These are phyloP conservation scores for Trichonephila clavipes DNA, from an alignment of 1,140 invertebrate species.

Conservation along the genomic window DNA sequence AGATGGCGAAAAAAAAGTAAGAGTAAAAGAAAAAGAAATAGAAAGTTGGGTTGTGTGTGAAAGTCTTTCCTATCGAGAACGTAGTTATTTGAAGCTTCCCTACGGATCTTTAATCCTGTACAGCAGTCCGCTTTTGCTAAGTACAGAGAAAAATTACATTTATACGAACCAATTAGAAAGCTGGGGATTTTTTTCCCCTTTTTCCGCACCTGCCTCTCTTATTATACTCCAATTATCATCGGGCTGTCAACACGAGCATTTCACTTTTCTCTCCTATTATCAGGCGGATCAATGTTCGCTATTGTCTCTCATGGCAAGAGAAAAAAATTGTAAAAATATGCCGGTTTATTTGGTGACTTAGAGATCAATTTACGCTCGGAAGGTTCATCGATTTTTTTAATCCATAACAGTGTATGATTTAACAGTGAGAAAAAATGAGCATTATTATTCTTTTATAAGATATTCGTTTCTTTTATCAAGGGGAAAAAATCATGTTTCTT, in stretches of 20 bases:
- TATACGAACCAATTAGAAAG: conserved; percentile 41
- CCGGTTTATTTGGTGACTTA: background rate
- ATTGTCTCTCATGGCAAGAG: background rate
- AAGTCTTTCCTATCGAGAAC: no score
- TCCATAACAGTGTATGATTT: no score
- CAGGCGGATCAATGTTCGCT: background rate
- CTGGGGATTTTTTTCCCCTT: background rate
- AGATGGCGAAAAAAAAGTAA: background rate
- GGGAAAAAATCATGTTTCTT: no score
- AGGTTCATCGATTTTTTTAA: background rate
- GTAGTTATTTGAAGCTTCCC: conserved; percentile 5
- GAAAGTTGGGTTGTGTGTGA: no score
- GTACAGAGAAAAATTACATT: conserved; percentile 20
- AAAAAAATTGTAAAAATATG: background rate
- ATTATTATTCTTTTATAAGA: no score
- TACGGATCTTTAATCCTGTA: background rate
- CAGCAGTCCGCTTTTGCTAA: background rate
- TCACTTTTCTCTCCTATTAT: background rate
- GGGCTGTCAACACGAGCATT: conserved; percentile 37
- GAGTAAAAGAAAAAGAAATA: background rate
- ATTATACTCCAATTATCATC: conserved; percentile 56
- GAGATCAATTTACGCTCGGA: background rate
- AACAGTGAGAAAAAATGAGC: no score
- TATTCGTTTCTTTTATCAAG: no score
- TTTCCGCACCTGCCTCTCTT: conserved; percentile 41